These are phyloP conservation scores for Acanthisitta chloris DNA, from an alignment of 2,113 vertebrate species.

Conservation along the genomic window DNA sequence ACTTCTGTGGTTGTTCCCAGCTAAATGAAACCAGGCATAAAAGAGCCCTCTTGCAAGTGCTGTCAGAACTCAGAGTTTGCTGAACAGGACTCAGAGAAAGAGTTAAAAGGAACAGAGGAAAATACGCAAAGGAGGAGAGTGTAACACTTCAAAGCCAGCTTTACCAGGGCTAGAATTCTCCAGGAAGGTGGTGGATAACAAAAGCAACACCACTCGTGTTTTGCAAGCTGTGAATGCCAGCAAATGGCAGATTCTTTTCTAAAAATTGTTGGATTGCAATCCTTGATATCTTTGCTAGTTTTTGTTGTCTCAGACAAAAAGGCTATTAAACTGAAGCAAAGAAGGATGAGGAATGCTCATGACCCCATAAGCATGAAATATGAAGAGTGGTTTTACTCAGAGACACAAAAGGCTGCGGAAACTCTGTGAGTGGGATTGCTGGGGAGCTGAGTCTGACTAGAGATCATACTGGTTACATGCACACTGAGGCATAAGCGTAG, in stretches of 20 bases:
- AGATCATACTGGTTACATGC: background rate
- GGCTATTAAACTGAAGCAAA: background rate
- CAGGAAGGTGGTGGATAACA: background rate
- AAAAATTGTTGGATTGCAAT: background rate
- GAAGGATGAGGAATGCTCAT: background rate
- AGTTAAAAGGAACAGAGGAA: background rate
- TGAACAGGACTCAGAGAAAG: background rate
- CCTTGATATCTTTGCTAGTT: background rate
- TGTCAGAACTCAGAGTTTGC: background rate
- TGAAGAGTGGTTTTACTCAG: background rate
- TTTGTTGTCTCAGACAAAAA: background rate
- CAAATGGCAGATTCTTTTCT: background rate
- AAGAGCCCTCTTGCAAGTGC: background rate
- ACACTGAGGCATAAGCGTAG: rapidly evolving
- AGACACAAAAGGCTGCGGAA: background rate
- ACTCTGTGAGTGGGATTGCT: background rate
- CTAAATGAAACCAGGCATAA: background rate
- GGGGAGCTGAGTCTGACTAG: background rate
- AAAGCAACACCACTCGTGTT: background rate
- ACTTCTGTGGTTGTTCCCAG: background rate
- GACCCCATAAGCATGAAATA: background rate
- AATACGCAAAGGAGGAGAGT: background rate
- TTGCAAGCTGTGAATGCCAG: background rate
- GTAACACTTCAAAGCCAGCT: background rate
- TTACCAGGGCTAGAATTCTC: background rate